Conservation (phyloP, 2,888 invertebrate genomes). For the Phorcus lineatus region DNA sequence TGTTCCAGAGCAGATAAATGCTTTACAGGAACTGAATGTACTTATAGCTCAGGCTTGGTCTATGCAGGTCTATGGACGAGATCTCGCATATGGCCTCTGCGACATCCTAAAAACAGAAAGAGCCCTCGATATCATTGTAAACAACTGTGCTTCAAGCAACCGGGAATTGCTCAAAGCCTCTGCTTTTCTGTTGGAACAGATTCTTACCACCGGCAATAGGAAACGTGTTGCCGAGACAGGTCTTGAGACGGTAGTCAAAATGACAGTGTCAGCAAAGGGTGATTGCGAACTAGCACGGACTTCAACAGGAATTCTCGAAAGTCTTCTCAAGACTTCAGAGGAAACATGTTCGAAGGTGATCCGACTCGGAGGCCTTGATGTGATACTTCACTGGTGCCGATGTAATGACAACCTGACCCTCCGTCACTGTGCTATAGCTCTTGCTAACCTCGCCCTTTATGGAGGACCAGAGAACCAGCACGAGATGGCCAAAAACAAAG, state of each 20-base stretch:
- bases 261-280: constrained; percentile 90
- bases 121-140: constrained; percentile 87
- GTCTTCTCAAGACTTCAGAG: constrained; percentile 95
- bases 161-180: constrained; percentile 90
- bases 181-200: constrained; percentile 93
- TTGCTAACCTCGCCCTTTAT: constrained; percentile 96
- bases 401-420: constrained; percentile 92
- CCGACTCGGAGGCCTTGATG: constrained; percentile 91
- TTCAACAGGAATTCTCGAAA: constrained; percentile 72
- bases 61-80: constrained; percentile 95
- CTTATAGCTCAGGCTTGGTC: constrained; percentile 88
- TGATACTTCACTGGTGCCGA: constrained; percentile 93
- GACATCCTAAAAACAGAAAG: constrained; percentile 91
- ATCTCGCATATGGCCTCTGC: constrained; percentile 92
- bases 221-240: constrained; percentile 91
- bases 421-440: constrained; percentile 95
- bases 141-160: constrained; percentile 83
- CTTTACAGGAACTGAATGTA: constrained; percentile 62
- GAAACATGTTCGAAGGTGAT: constrained; percentile 96
- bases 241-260: constrained; percentile 90
- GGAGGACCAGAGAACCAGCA: constrained; percentile 98
- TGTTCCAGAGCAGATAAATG: constrained; percentile 53
- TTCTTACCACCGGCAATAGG: constrained; percentile 83
- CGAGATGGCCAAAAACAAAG: constrained; percentile 91
- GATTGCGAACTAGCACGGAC: constrained; percentile 80